A percentile compares a stretch with the other conserved stretches of the same genome.
These are phyloP conservation scores for Pavo muticus DNA, from an alignment of 2,113 vertebrate genomes.

Conservation along the genomic window DNA sequence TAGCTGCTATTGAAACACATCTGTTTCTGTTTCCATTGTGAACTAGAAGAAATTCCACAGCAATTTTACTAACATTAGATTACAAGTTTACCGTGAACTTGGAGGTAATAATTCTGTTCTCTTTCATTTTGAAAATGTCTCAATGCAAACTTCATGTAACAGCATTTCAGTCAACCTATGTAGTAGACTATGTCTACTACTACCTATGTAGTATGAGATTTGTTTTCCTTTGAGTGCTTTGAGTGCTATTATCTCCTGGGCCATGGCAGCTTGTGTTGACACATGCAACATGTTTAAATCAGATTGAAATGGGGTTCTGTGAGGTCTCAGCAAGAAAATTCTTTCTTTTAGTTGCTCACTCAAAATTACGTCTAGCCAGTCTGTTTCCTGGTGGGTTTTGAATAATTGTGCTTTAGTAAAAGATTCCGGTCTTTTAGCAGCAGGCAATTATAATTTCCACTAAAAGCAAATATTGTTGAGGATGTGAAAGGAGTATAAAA, in stretches of 20 bases:
- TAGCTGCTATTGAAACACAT: not conserved
- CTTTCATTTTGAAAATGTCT: slow-evolving; percentile 4
- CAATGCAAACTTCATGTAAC: not conserved
- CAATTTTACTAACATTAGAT: not conserved
- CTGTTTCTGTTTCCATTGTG: slow-evolving; percentile 30
- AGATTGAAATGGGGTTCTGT: slow-evolving; percentile 6
- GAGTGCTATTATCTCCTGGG: not conserved
- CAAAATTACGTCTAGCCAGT: not conserved
- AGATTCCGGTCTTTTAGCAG: slow-evolving; percentile 19
- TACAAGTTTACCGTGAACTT: not conserved
- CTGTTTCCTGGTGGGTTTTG: slow-evolving; percentile 30
- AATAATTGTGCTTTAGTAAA: slow-evolving; percentile 4
- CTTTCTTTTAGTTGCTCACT: not conserved
- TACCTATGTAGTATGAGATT: not conserved
- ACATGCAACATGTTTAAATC: slow-evolving; percentile 40
- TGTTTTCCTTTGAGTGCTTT: slow-evolving; percentile 20
- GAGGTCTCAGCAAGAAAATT: not conserved
- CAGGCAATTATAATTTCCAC: slow-evolving; percentile 25
- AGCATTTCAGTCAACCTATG: slow-evolving; percentile 3
- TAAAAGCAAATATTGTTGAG: slow-evolving; percentile 44
- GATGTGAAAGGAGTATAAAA: slow-evolving; percentile 41
- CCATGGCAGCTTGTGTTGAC: slow-evolving; percentile 42
- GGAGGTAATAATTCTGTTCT: not conserved
- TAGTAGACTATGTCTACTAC: no score
- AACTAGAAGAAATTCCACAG: not conserved